These are phyloP conservation scores for Ectemnius continuus DNA, from an alignment of 2,888 invertebrate species.

Conservation along the genomic window DNA sequence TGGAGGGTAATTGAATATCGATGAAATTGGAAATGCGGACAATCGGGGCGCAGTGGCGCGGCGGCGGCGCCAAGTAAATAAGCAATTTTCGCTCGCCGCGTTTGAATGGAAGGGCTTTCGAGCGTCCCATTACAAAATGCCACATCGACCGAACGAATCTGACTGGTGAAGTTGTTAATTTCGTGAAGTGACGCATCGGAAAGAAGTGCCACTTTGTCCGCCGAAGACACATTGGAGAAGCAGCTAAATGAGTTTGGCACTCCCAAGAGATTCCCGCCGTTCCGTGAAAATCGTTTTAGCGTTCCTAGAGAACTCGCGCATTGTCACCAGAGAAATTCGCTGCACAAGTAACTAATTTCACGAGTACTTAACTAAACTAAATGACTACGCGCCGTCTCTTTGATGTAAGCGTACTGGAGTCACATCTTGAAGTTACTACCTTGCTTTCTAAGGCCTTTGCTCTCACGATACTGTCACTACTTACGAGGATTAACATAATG, in stretches of 20 bases:
- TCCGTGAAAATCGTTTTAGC: neutral
- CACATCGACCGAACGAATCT: neutral
- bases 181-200: no score
- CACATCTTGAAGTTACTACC: no score
- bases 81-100: slow-evolving; percentile 4
- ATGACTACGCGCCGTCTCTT: neutral
- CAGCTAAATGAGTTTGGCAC: neutral
- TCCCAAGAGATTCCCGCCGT: neutral
- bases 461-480: no score
- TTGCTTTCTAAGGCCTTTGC: no score
- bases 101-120: neutral
- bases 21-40: slow-evolving; percentile 1
- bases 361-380: slow-evolving; percentile 25
- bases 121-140: neutral
- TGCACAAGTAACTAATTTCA: slow-evolving; percentile 34
- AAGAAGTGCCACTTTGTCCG: no score
- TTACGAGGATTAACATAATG: no score
- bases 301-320: neutral
- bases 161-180: no score
- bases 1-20: slow-evolving; percentile 2
- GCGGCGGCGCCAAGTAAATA: slow-evolving; percentile 2
- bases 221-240: no score
- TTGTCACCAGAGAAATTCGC: slow-evolving; percentile 26
- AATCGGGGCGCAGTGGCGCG: neutral
- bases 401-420: no score